These are phyloP conservation scores for Periplaneta americana DNA, from an alignment of 1,140 invertebrate genomes.

Conservation along the genomic window DNA sequence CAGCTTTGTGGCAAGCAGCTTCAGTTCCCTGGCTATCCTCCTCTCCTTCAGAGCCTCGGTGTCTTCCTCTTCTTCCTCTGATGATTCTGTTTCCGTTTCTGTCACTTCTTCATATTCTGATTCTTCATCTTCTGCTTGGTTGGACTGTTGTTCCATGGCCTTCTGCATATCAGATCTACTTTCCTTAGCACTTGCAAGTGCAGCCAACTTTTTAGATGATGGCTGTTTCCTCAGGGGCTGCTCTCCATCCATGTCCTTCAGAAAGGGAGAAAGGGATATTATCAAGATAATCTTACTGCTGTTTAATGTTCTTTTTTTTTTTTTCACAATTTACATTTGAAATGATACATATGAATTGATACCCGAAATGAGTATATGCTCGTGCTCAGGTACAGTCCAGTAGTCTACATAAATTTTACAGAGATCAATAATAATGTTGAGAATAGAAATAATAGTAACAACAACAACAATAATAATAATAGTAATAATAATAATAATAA, in stretches of 20 bases:
- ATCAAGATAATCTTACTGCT: too few relatives aligned
- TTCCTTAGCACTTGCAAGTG: neutral
- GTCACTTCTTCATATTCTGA: constrained; percentile 26
- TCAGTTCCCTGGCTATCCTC: constrained; percentile 62
- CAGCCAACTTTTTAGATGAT: constrained; percentile 27
- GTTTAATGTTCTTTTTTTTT: too few relatives aligned
- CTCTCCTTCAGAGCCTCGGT: constrained; percentile 61
- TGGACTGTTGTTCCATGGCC: neutral
- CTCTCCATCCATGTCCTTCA: neutral
- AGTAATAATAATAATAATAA: too few relatives aligned
- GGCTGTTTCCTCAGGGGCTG: constrained; percentile 26
- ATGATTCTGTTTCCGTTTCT: constrained; percentile 28
- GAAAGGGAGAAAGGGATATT: too few relatives aligned
- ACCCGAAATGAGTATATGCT: too few relatives aligned
- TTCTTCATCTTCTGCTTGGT: constrained; percentile 16
- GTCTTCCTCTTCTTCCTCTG: constrained; percentile 48
- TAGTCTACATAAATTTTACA: too few relatives aligned
- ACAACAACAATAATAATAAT: too few relatives aligned
- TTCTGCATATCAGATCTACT: neutral
- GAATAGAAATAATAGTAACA: too few relatives aligned
- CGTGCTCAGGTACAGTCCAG: too few relatives aligned
- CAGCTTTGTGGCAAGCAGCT: constrained; percentile 71
- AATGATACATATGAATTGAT: too few relatives aligned
- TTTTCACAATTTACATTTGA: too few relatives aligned
- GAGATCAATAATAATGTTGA: too few relatives aligned